Evolutionary conservation across 2,113 vertebrate genomes (phyloP).

Genomic region (Sapayoa aenigma): DNA sequence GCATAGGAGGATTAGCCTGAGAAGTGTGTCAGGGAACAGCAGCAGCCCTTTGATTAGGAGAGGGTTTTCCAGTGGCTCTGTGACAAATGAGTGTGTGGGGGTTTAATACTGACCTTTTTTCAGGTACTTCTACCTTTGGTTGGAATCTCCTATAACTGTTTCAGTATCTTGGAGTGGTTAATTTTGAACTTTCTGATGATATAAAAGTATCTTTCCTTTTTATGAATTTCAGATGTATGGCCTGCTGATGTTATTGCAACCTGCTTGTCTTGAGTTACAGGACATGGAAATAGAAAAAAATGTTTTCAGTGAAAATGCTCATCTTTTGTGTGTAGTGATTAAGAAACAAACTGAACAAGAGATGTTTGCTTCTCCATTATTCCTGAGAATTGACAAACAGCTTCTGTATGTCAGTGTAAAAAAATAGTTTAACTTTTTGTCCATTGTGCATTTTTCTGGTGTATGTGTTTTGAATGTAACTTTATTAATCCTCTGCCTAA

Average conservation of each 20-base stretch:
- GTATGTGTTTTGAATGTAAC: neutral
- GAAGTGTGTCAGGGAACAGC: neutral
- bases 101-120: neutral
- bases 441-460: neutral
- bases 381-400: neutral
- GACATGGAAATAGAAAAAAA: neutral
- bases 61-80: neutral
- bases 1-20: neutral
- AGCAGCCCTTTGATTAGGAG: neutral
- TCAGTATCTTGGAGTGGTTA: neutral
- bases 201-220: neutral
- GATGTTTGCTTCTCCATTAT: neutral
- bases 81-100: neutral
- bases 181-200: neutral
- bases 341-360: neutral
- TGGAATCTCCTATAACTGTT: neutral
- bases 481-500: neutral
- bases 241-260: neutral
- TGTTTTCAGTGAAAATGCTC: constrained; percentile 9
- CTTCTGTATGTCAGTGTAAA: neutral
- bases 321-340: neutral
- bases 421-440: neutral
- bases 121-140: neutral
- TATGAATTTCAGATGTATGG: neutral
- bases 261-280: neutral